phyloP scores from a whole-genome alignment of 2,113 vertebrate genomes.

The Pleuronectes platessa region DNA sequence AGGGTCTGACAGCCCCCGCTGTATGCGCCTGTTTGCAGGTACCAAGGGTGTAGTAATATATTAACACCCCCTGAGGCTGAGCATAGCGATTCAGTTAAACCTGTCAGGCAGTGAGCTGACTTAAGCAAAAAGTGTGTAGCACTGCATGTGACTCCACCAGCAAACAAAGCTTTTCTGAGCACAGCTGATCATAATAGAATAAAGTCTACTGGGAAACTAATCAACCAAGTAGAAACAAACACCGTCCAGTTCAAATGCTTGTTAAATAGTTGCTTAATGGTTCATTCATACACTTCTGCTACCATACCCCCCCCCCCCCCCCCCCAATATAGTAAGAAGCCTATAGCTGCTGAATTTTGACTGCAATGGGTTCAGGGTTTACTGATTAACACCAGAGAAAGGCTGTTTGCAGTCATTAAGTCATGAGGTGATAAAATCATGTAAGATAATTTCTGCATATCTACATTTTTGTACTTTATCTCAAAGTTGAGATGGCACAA shows the following conservation, averaged over 20 bases:
- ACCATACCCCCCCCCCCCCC: too few species aligned
- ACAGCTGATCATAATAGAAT: background rate
- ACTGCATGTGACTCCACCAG: constrained; percentile 4
- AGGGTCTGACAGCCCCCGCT: constrained; percentile 35
- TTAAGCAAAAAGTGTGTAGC: constrained; percentile 31
- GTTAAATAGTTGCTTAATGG: background rate
- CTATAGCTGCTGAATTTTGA: too few species aligned
- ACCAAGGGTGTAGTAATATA: constrained; percentile 29
- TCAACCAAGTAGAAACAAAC: too few species aligned
- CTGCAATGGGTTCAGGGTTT: too few species aligned
- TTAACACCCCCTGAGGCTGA: constrained; percentile 45
- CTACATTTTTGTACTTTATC: too few species aligned
- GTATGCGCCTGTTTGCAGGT: constrained; percentile 18
- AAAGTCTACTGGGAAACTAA: background rate
- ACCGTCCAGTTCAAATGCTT: background rate
- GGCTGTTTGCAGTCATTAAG: too few species aligned
- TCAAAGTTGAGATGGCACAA: too few species aligned
- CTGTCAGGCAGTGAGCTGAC: constrained; percentile 43
- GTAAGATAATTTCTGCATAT: too few species aligned
- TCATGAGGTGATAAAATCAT: too few species aligned
- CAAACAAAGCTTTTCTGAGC: constrained; percentile 22
- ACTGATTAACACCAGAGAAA: too few species aligned
- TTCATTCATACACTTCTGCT: background rate
- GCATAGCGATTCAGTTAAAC: constrained; percentile 32
- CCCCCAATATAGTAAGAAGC: too few species aligned